Evolutionary conservation across 2,888 invertebrate species (phyloP).

Genomic region (Vanessa cardui): DNA sequence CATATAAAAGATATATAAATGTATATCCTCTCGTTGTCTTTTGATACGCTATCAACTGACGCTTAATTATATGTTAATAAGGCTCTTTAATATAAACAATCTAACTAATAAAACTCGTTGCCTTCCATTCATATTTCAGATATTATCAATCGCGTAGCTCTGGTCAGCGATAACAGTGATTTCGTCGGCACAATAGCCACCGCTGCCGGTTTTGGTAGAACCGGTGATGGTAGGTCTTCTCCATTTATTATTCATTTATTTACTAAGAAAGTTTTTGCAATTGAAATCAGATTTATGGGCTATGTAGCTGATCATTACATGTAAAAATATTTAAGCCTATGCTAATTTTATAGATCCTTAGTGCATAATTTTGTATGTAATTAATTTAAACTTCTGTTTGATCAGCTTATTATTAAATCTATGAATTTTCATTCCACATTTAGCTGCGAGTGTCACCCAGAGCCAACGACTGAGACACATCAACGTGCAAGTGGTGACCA

Average conservation of each 20-base stretch:
- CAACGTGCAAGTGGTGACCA: constrained; percentile 53
- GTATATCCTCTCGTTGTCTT: no score
- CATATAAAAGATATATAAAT: no score
- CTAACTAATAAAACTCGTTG: no score
- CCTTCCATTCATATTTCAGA: constrained; percentile 5
- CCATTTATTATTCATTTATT: not conserved
- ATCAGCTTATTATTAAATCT: no score
- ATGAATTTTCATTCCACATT: not conserved
- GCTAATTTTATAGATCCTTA: no score
- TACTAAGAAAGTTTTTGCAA: no score
- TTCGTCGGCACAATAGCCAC: constrained; percentile 43
- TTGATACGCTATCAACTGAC: no score
- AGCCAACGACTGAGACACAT: constrained; percentile 38
- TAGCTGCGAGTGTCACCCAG: constrained; percentile 23
- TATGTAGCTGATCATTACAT: not conserved
- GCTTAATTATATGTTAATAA: no score
- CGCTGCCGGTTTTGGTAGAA: constrained; percentile 50
- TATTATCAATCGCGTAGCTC: constrained; percentile 34
- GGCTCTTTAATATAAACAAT: no score
- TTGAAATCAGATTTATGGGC: not conserved
- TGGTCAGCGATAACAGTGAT: constrained; percentile 41
- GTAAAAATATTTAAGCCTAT: no score
- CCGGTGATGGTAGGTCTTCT: constrained; percentile 44
- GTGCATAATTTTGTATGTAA: no score
- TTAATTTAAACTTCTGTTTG: no score